phyloP scores from a whole-genome alignment of 2,888 invertebrate genomes.

The Philereme transversata region DNA sequence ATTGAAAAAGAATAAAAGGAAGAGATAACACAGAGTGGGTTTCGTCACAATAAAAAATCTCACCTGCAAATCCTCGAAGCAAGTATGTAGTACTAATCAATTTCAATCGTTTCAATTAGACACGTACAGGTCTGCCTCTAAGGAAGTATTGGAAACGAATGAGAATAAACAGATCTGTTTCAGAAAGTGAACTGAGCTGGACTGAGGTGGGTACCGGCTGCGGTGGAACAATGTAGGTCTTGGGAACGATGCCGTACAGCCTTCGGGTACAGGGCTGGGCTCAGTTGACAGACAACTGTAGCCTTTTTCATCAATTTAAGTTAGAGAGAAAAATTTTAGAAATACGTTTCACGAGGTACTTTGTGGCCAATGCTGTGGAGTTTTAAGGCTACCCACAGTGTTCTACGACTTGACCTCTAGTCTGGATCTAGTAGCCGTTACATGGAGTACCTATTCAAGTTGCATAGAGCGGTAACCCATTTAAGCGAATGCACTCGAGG shows the following conservation, averaged over 20 bases:
- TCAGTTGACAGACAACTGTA: slow-evolving; percentile 21
- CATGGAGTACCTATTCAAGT: no score
- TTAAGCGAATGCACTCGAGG: no score
- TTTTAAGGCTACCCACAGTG: no score
- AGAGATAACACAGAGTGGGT: no score
- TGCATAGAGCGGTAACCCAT: no score
- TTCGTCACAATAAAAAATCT: slow-evolving; percentile 1
- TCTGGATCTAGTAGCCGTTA: no score
- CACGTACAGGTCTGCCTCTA: slow-evolving; percentile 10
- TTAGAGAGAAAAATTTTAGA: no score
- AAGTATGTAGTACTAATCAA: neutral
- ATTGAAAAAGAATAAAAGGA: no score
- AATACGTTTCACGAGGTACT: no score
- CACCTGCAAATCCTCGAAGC: slow-evolving; percentile 12
- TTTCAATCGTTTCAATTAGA: neutral
- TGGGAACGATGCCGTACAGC: slow-evolving; percentile 58
- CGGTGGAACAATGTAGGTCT: slow-evolving; percentile 75
- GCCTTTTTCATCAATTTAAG: no score
- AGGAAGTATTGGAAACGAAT: slow-evolving; percentile 13
- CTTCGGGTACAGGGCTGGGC: slow-evolving; percentile 67
- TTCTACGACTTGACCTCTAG: no score
- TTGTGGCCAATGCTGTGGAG: no score
- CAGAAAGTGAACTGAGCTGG: slow-evolving; percentile 59
- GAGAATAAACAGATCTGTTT: slow-evolving; percentile 51
- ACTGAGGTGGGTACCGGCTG: slow-evolving; percentile 67